Conservation (phyloP, 2,888 invertebrate species). For the Abrostola tripartita region DNA sequence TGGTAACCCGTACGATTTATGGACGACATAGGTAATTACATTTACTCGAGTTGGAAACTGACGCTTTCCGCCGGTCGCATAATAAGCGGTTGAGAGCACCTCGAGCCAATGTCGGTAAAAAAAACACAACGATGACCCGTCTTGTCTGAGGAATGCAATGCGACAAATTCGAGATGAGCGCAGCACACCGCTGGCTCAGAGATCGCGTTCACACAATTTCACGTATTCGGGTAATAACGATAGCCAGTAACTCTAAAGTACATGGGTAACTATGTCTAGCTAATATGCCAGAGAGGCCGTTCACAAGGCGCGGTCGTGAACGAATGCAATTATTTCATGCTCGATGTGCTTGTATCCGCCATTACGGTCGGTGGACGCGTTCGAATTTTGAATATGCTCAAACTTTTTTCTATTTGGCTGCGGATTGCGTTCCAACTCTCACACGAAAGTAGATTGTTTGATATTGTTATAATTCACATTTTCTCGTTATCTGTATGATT, state of each 20-base stretch:
- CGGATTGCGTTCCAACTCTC: constrained; percentile 21
- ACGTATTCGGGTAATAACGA: constrained; percentile 76
- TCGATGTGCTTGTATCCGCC: constrained; percentile 79
- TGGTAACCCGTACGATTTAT: constrained; percentile 60
- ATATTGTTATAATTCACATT: constrained; percentile 43
- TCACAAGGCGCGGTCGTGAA: constrained; percentile 79
- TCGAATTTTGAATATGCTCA: constrained; percentile 61
- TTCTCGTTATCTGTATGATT: constrained; percentile 45
- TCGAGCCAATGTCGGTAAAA: constrained; percentile 70
- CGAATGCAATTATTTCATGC: constrained; percentile 83
- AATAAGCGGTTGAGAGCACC: constrained; percentile 68
- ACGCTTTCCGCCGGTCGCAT: constrained; percentile 72
- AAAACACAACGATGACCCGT: constrained; percentile 74
- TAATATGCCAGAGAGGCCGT: constrained; percentile 72
- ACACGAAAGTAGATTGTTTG: constrained; percentile 20
- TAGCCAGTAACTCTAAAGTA: constrained; percentile 72
- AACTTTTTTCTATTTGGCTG: constrained; percentile 26
- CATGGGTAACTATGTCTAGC: constrained; percentile 68
- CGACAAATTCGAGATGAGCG: constrained; percentile 80
- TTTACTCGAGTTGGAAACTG: constrained; percentile 62
- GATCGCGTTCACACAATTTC: constrained; percentile 66
- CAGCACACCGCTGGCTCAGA: constrained; percentile 58
- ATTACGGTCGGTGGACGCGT: constrained; percentile 72
- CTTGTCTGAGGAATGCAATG: constrained; percentile 76
- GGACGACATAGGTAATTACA: constrained; percentile 62